Percentiles rank a stretch among this genome's conserved stretches.
Evolutionary conservation across 2,113 vertebrate genomes (phyloP).

Genomic region (Neofelis nebulosa): DNA sequence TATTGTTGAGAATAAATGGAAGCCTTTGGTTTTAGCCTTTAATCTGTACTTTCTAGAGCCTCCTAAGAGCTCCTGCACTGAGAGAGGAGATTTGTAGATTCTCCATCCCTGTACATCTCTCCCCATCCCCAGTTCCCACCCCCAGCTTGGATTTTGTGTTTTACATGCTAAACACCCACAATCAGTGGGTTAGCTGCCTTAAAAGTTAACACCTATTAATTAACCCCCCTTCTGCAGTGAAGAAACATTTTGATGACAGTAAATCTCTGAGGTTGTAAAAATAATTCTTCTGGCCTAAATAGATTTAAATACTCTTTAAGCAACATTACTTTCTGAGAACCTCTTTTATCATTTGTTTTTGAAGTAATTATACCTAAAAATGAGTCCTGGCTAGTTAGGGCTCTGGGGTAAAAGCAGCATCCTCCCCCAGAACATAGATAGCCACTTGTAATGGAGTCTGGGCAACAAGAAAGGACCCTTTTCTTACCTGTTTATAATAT

Average conservation of each 20-base stretch:
- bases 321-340: conserved; percentile 13
- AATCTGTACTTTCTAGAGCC: not conserved
- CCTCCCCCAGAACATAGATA: not conserved
- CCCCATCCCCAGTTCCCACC: not conserved
- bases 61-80: not conserved
- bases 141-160: not conserved
- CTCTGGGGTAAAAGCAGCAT: not conserved
- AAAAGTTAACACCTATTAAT: not conserved
- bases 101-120: not conserved
- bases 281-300: not conserved
- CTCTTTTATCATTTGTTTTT: conserved; percentile 27
- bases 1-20: not conserved
- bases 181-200: not conserved
- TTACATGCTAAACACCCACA: not conserved
- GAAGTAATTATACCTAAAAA: not conserved
- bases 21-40: not conserved
- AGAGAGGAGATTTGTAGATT: not conserved
- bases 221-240: not conserved
- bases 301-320: conserved; percentile 8
- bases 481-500: not conserved
- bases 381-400: not conserved
- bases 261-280: conserved; percentile 39
- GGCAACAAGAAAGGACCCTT: not conserved
- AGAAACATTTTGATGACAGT: not conserved
- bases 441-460: not conserved